Base-by-base conservation (phyloP, 2,113 vertebrate species). In the Petrocephalus zakoni region DNA sequence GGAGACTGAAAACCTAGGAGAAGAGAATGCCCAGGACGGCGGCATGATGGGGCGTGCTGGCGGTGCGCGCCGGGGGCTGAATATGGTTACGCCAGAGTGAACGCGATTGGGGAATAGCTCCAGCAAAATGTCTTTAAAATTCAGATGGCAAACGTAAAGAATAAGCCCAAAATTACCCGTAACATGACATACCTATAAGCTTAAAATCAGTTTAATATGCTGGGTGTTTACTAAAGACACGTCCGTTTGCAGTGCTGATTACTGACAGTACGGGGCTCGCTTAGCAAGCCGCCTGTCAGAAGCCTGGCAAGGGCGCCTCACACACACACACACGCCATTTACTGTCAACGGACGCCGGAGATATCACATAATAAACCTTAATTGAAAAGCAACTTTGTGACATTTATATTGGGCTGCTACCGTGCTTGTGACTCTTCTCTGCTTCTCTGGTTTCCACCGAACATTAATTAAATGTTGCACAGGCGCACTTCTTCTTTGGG, bases 401-500 rank as follows among this genome's bases (percentile, higher is more conserved):
- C 46, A 49, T 47, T 83, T 47, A 55, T 85, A 53, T 85, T 46
- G 49, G 19, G 13, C 9, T 29, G 25, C 8, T 29, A 11, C 53
- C 34, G 47, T 53, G 49, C n/a, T 52, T 29, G 22, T 9, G 19
- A 11, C 34, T 55, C 22, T 34, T n/a, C 29, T 88, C 78, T 58
- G 21, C 25, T 42, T 25, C 9, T 22, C 19, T 29, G 1, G 51
- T 37, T 82, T 88, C 29, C 46, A 2, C 56, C 19, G 6, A 88
- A 56, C 25, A 56, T 83, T 49, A n/a, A 58, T 83, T 82, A 55
- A 78, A 85, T 84, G 2, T 17, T 86, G 46, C 19, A 86, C 87
- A 25, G 10, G 51, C 49, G 51, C 46, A 88, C 85, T 90, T 87
- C 37, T 53, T 56, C 15, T 56, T 49, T 86, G 29, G 84, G 51